Percentiles rank a stretch among this genome's conserved stretches.
These are phyloP conservation scores for Rhogogaster chlorosoma DNA, from an alignment of 2,888 invertebrate species.

Conservation along the genomic window DNA sequence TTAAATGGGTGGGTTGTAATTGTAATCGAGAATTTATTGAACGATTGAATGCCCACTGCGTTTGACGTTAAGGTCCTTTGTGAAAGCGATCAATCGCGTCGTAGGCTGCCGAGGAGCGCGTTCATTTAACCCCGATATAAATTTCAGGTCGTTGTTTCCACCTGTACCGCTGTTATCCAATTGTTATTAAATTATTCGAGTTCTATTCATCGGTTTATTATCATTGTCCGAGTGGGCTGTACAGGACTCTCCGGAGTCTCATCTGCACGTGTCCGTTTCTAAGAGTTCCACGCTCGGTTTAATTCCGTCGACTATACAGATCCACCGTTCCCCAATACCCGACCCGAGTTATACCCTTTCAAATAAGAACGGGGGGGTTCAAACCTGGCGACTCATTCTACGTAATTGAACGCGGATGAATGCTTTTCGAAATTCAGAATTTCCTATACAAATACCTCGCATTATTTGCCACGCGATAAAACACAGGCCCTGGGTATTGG, in stretches of 20 bases:
- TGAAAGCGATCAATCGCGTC: neutral
- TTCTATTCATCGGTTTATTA: neutral
- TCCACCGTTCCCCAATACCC: neutral
- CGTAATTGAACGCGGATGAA: slow-evolving; percentile 39
- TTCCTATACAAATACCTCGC: neutral
- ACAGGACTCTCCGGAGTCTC: neutral
- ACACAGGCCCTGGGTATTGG: neutral
- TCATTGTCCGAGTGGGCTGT: neutral
- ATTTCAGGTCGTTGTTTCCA: neutral
- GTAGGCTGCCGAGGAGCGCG: neutral
- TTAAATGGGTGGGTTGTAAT: neutral
- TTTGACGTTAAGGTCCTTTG: neutral
- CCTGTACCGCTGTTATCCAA: neutral
- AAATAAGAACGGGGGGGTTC: neutral
- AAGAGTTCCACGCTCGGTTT: slow-evolving; percentile 23
- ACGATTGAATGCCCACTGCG: neutral
- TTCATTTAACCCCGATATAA: neutral
- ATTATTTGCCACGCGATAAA: neutral
- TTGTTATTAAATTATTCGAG: neutral
- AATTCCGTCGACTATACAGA: slow-evolving; percentile 3
- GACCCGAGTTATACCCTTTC: neutral
- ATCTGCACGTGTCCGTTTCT: slow-evolving; percentile 2
- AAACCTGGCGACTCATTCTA: slow-evolving; percentile 41
- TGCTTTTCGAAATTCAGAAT: slow-evolving; percentile 4
- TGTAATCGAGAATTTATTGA: neutral